Evolutionary conservation across 23 tunicate genomes (phyloP), one percentile per base, ranked within the genome.

Genomic region (Ciona savignyi): DNA sequence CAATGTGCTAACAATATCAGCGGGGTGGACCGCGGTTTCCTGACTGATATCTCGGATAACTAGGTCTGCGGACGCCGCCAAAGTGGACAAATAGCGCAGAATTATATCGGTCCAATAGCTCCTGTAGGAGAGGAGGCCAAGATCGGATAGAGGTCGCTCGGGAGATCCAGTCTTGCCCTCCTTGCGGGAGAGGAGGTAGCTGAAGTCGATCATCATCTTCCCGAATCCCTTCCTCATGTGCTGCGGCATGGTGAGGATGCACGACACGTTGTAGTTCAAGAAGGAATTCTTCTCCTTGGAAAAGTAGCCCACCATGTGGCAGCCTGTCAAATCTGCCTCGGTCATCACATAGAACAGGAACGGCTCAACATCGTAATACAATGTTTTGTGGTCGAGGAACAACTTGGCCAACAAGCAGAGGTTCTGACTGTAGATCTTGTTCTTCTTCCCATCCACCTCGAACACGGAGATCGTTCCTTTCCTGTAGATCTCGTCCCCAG

Each of bases 81-180:
- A 32, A 30, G 70, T 73, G 23, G 85, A 75, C 70, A 92, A 60
- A 68, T 92, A 92, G 19, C 71, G 51, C 24, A 92, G 65, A 25
- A 92, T 92, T 22, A 92, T 88, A 60, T 92, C 98, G 1, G 93
- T 84, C 99, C 99, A 94, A 66, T 94, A 94, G 71, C 95, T 87
- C 27, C 91, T 71, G 70, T 94, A 94, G 0, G 95, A 79, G 25
- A 84, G 66, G 1, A 94, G 80, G 23, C 99, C 99, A 26, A 87
- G 79, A 48, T 94, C 99, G 9, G 95, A 86, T 23, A 94, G 34
- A 25, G 99, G 99, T 28, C 95, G 74, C 66, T 94, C 99, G 19
- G 99, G 99, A n/a, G 99, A 87, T 0, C 99, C 99, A 23, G 74
- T 49, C 48, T 81, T 94, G 56, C 95, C 90, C 32, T 94, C 90